Base-by-base conservation (phyloP, 2,113 vertebrate species). In the Struthio camelus region DNA sequence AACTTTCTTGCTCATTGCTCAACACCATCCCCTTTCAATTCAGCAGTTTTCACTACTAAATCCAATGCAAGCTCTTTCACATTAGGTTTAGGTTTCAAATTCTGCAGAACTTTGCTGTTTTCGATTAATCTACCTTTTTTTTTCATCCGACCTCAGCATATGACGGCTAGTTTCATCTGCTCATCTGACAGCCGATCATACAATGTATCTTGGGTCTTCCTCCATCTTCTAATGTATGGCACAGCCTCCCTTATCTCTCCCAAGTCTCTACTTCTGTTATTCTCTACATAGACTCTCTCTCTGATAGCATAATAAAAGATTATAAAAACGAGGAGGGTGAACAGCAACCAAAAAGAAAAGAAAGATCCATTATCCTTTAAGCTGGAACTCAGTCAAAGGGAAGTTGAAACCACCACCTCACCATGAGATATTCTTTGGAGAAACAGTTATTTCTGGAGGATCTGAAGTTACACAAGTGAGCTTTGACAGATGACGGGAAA, bases 391-490 rank as follows among this genome's bases (percentile, higher is more conserved):
- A 44, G 87, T 80, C 87, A 94, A 96, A 95, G 89, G 71, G 71
- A 96, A 95, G 94, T 40, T 88, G 69, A 95, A 97, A 95, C 87
- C 75, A 87, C 38, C 48, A 81, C 71, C 94, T 93, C 78, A 89
- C 85, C 67, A 70, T 58, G 83, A 95, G 71, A 69, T 36, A 76
- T 91, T 86, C 23, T 83, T 61, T 59, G 53, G 66, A 97, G 13
- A 93, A 56, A 83, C 81, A 95, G 96, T 90, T 97, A 94, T 90
- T 97, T 97, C 91, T 93, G 72, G 61, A 97, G 94, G 82, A 97
- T 95, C 59, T 93, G 88, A 96, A 94, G 89, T 95, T 96, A 85
- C 83, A 90, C 93, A 96, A 97, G 78, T 91, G 51, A 91, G 73
- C 91, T 97, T 93, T 95, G 90, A 94, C 87, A 91, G 70, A 90